phyloP scores from a whole-genome alignment of 2,113 vertebrate species.

The Acrocephalus kingi region DNA sequence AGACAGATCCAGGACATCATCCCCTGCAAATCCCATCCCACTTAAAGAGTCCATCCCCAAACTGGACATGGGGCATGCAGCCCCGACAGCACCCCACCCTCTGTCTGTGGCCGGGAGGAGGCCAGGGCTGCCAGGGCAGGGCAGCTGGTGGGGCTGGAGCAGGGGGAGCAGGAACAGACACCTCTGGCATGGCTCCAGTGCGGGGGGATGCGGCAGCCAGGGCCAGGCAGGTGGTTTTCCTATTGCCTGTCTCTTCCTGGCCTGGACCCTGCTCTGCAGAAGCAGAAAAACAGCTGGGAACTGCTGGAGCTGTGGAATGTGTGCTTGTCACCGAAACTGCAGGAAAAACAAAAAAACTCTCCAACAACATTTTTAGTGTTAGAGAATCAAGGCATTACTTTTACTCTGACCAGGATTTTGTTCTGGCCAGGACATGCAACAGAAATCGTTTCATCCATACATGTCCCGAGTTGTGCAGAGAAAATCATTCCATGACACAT shows the following conservation, averaged over 20 bases:
- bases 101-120: not conserved
- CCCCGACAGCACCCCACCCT: fast-evolving
- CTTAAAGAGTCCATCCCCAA: not conserved
- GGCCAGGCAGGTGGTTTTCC: slow-evolving; percentile 4
- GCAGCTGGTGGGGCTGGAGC: not conserved
- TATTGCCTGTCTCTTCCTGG: not conserved
- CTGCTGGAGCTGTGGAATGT: not conserved
- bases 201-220: fast-evolving
- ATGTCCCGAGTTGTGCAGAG: not conserved
- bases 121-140: not conserved
- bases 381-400: not conserved
- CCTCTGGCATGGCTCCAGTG: not conserved
- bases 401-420: not conserved
- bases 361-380: not conserved
- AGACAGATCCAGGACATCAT: not conserved
- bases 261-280: not conserved
- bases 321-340: not conserved
- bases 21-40: slow-evolving; percentile 3
- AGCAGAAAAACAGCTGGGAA: not conserved
- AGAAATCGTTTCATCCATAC: not conserved
- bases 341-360: not conserved
- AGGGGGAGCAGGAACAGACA: not conserved
- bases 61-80: not conserved
- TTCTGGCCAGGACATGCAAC: not conserved
- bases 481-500: not conserved